These are phyloP conservation scores for Silvanus unidentatus DNA, from an alignment of 2,888 invertebrate genomes.

Conservation along the genomic window DNA sequence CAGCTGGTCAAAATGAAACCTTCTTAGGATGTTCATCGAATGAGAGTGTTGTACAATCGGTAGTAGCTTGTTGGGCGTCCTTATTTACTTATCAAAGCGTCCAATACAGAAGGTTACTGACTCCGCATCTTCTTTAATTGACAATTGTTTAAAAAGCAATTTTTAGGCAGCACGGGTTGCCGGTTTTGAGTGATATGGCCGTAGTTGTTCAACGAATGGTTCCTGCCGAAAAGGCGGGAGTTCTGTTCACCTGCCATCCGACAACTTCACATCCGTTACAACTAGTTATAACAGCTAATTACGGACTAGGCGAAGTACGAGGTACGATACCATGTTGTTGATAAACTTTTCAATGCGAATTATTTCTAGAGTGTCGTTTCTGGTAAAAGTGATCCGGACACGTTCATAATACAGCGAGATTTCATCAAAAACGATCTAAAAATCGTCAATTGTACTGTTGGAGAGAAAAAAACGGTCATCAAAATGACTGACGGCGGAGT, in stretches of 20 bases:
- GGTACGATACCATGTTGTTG: no score
- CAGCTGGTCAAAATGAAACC: constrained; percentile 81
- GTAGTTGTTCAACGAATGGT: constrained; percentile 79
- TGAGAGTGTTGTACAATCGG: constrained; percentile 51
- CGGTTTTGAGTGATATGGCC: constrained; percentile 62
- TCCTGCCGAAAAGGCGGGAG: constrained; percentile 65
- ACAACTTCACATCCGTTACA: constrained; percentile 61
- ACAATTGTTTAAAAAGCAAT: neutral
- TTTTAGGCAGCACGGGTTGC: constrained; percentile 65
- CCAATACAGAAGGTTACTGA: constrained; percentile 63
- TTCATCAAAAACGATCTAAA: neutral
- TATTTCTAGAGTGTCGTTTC: constrained; percentile 76
- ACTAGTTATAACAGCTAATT: constrained; percentile 71
- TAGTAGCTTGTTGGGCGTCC: constrained; percentile 77
- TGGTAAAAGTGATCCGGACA: constrained; percentile 71
- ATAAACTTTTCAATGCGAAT: no score
- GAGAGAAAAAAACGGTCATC: constrained; percentile 52
- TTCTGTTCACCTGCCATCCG: constrained; percentile 77
- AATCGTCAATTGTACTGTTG: constrained; percentile 43
- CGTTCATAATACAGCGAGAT: constrained; percentile 49
- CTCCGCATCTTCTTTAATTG: neutral
- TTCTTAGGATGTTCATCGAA: constrained; percentile 60
- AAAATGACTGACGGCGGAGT: constrained; percentile 40
- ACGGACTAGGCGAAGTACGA: constrained; percentile 74
- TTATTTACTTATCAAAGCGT: constrained; percentile 71